phyloP scores from a whole-genome alignment of 2,888 invertebrate genomes.

The Diarsia brunnea region DNA sequence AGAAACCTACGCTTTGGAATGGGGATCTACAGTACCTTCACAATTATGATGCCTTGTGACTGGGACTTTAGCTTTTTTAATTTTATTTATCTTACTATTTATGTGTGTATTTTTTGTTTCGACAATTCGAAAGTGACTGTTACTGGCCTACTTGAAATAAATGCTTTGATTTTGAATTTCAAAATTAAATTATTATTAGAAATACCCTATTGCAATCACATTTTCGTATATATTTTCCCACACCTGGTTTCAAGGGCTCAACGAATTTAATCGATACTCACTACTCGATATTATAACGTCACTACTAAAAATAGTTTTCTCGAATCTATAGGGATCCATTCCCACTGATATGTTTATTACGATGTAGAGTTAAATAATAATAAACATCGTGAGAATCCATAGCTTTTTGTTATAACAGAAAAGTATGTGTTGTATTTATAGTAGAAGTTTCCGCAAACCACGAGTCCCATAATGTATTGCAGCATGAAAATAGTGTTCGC shows the following conservation, averaged over 20 bases:
- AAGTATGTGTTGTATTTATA: constrained; percentile 36
- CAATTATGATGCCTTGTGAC: too few relatives aligned
- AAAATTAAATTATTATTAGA: too few relatives aligned
- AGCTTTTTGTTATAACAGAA: constrained; percentile 36
- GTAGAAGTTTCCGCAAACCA: constrained; percentile 33
- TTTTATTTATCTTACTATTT: too few relatives aligned
- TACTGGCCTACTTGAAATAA: too few relatives aligned
- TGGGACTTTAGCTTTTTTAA: too few relatives aligned
- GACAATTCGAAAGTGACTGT: too few relatives aligned
- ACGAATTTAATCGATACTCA: neutral
- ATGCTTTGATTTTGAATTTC: too few relatives aligned
- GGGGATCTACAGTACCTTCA: too few relatives aligned
- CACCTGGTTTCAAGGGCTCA: constrained; percentile 2
- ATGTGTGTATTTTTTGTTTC: too few relatives aligned
- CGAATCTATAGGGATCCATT: constrained; percentile 12
- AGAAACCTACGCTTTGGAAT: too few relatives aligned
- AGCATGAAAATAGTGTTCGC: constrained; percentile 32
- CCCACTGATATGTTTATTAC: constrained; percentile 33
- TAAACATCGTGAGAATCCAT: constrained; percentile 42
- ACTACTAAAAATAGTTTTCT: constrained; percentile 7
- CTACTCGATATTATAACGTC: neutral
- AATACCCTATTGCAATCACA: neutral
- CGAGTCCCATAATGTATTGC: constrained; percentile 6
- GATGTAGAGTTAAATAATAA: constrained; percentile 47
- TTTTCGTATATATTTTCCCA: neutral